Base-by-base conservation (phyloP, 2,113 vertebrate species). In the Gambusia affinis region DNA sequence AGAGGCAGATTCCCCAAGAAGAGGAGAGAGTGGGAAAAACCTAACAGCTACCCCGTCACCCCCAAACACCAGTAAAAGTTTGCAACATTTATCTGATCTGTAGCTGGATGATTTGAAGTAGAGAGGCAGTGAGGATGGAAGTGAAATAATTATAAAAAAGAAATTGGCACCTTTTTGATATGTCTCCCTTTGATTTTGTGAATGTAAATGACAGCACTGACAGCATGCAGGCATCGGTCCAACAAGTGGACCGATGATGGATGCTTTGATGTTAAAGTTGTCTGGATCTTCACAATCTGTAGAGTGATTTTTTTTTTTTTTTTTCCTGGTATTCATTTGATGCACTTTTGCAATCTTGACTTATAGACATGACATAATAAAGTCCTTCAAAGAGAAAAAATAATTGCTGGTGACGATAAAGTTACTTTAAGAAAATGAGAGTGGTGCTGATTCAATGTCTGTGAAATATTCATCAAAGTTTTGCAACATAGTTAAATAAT, bases 181-280 rank as follows among this genome's bases (percentile, higher is more conserved):
- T 87, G 61, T 76, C 33, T 86, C 72, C 64, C 84, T 86, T 90
- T 86, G 84, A 92, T 85, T 88, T 75, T n/a, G 72, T 70, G 73
- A 77, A 78, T 82, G 80, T 85, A 89, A 93, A 89, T 87, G 85
- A 88, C 87, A 90, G 89, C 75, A 29, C 80, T 72, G 76, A 87
- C 71, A 54, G 61, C 75, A 75, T 47, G 76, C 68, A 91, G 87
- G 81, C 89, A 87, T 84, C 86, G 83, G 84, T 82, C 88, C 80
- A 65, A 77, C 76, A 60, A 67, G 79, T 29, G 64, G 86, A 87
- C 78, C 35, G 67, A 85, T 91, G 87, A 89, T 31, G 82, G 79
- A 66, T 80, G 22, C 86, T 93, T 94, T 93, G 90, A 93, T 92
- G 92, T 85, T 8, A n/a, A 44, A 60, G 70, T 30, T 79, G 60